Evolutionary conservation across 2,113 vertebrate species (phyloP).

Genomic region (Rafetus swinhoei): DNA sequence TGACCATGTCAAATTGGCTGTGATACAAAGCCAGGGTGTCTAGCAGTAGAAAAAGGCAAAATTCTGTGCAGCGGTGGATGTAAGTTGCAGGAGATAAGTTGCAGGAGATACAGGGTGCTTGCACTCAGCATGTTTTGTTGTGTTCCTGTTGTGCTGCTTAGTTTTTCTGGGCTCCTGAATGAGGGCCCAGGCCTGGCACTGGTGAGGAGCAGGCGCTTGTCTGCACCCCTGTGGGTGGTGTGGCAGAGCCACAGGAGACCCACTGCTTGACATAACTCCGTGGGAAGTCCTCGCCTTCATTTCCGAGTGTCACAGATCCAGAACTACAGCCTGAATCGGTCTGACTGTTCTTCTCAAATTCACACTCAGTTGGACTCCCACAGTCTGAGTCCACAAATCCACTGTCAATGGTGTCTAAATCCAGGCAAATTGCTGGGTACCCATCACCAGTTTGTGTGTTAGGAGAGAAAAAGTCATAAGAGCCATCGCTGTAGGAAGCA

Average conservation of each 20-base stretch:
- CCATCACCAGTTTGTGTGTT: conserved; percentile 70
- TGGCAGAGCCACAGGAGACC: conserved; percentile 74
- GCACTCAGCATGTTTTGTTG: background rate
- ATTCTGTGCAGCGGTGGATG: background rate
- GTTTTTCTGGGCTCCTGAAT: background rate
- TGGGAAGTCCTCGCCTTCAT: conserved; percentile 67
- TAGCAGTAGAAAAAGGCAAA: background rate
- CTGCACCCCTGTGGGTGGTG: background rate
- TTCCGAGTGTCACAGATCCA: conserved; percentile 5
- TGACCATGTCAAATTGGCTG: background rate
- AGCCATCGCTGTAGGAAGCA: conserved; percentile 74
- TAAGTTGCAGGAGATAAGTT: background rate
- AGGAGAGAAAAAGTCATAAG: conserved; percentile 75
- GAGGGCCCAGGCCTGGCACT: background rate
- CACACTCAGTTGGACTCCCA: conserved; percentile 85
- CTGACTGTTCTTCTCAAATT: conserved; percentile 71
- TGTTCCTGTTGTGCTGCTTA: background rate
- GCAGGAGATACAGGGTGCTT: background rate
- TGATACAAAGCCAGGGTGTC: background rate
- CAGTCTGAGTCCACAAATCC: conserved; percentile 91
- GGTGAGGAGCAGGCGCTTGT: background rate
- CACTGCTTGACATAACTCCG: conserved; percentile 95
- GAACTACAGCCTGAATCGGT: conserved; percentile 21
- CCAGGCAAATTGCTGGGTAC: conserved; percentile 83
- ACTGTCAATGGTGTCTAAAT: conserved; percentile 95